These are phyloP conservation scores for Lycodopsis pacificus DNA, from an alignment of 2,797 vertebrate species.

Conservation along the genomic window DNA sequence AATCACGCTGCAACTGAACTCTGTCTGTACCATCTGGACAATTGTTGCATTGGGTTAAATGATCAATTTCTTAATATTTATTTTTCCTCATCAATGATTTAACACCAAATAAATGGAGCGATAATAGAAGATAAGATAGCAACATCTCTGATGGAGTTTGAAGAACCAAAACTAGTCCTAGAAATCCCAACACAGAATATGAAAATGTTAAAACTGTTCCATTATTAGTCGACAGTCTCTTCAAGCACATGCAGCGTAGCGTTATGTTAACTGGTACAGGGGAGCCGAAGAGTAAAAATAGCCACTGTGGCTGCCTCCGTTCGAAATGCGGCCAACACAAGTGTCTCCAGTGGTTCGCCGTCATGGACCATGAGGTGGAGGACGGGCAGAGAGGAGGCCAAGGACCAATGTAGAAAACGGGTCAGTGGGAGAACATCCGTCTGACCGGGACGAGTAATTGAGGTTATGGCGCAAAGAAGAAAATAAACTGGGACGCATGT, in stretches of 20 bases:
- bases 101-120: background rate
- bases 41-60: background rate
- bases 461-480: constrained; percentile 23
- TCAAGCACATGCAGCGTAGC: background rate
- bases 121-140: background rate
- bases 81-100: background rate
- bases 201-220: background rate
- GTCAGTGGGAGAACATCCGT: constrained; percentile 64
- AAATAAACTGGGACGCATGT: constrained; percentile 4
- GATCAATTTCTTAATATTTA: background rate
- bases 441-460: constrained; percentile 25
- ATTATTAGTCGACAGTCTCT: background rate
- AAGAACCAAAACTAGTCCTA: background rate
- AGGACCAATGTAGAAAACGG: constrained; percentile 56
- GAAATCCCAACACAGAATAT: background rate
- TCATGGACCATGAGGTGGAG: constrained; percentile 37
- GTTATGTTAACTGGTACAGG: constrained; percentile 22
- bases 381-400: constrained; percentile 41
- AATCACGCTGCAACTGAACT: background rate
- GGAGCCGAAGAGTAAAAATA: constrained; percentile 73
- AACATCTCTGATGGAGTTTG: background rate
- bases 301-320: constrained; percentile 30
- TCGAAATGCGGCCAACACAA: constrained; percentile 62
- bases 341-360: constrained; percentile 54
- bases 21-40: background rate